Evolutionary conservation across 2,113 vertebrate genomes (phyloP).

Genomic region (Aix galericulata): DNA sequence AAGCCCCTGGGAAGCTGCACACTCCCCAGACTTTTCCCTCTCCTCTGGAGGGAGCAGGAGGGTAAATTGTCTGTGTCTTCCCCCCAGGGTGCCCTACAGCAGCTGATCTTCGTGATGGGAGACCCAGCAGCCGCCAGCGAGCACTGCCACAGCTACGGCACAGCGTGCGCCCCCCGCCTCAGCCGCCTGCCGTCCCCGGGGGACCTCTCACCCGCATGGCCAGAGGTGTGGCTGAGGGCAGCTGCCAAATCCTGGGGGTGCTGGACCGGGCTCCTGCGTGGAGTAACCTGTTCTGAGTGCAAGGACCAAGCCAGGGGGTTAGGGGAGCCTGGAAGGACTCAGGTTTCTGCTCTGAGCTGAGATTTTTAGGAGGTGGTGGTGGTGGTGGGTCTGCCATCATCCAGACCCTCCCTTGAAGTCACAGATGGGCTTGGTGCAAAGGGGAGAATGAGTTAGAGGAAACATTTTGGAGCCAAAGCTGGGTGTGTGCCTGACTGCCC

Average conservation of each 20-base stretch:
- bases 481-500: neutral
- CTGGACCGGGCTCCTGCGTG: neutral
- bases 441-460: neutral
- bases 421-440: neutral
- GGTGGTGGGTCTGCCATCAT: neutral
- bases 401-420: neutral
- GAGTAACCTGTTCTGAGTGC: accelerated
- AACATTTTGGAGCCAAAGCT: neutral
- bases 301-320: neutral
- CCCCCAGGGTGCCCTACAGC: slow-evolving; percentile 81
- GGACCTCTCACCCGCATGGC: neutral
- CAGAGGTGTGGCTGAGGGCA: slow-evolving; percentile 32
- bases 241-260: neutral
- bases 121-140: slow-evolving; percentile 75
- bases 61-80: neutral
- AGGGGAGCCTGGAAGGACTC: neutral
- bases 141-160: slow-evolving; percentile 74
- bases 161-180: slow-evolving; percentile 51
- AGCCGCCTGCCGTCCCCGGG: neutral
- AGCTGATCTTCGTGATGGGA: slow-evolving; percentile 84
- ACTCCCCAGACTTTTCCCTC: neutral
- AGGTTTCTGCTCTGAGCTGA: neutral
- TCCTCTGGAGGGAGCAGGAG: neutral
- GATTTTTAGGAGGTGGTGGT: neutral
- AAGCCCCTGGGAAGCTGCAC: neutral